Evolutionary conservation across 2,888 invertebrate species (phyloP).

Genomic region (Tipula unca): DNA sequence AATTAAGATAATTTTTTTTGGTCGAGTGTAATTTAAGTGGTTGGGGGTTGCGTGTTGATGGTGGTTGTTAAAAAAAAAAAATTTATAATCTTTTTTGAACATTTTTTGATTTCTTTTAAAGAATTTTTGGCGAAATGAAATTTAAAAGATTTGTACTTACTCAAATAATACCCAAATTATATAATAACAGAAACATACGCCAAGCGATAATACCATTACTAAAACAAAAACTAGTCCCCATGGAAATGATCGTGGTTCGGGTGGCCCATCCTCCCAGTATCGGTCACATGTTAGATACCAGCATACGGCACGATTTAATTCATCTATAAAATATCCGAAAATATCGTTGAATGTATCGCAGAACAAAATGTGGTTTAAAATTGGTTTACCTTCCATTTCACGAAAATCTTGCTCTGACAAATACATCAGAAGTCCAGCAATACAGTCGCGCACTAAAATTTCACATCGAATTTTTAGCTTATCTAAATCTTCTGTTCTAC

Average conservation of each 20-base stretch:
- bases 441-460: conserved; percentile 69
- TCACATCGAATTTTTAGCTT: conserved; percentile 64
- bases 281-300: conserved; percentile 89
- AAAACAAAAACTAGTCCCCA: conserved; percentile 71
- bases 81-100: conserved; percentile 18
- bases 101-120: background rate
- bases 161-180: conserved; percentile 88
- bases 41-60: background rate
- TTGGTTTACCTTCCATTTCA: conserved; percentile 66
- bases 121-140: background rate
- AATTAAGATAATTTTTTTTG: background rate
- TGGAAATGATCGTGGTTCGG: conserved; percentile 66
- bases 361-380: no score
- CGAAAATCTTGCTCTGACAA: conserved; percentile 75
- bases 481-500: conserved; percentile 69
- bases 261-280: conserved; percentile 81
- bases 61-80: conserved; percentile 10
- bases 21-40: background rate
- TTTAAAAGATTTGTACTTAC: conserved; percentile 50
- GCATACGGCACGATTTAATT: conserved; percentile 80
- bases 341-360: no score
- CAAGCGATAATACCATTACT: conserved; percentile 70
- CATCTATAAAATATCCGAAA: conserved; percentile 55
- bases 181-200: conserved; percentile 84
- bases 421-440: conserved; percentile 69